phyloP scores from a whole-genome alignment of 2,888 invertebrate genomes.

The Tetramorium bicarinatum region DNA sequence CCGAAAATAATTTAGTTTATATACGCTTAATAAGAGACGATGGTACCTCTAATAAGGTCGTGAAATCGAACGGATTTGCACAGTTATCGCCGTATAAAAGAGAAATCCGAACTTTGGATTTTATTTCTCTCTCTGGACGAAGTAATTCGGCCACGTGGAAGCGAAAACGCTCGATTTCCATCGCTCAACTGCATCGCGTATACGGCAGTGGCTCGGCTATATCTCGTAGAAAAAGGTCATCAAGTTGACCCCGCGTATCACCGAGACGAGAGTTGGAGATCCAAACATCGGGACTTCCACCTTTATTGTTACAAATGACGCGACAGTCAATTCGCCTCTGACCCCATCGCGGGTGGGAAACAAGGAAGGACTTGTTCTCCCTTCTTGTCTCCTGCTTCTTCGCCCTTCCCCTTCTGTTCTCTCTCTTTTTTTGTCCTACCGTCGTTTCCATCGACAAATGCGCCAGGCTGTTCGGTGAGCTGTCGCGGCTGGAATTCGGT shows the following conservation, averaged over 20 bases:
- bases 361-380: constrained; percentile 66
- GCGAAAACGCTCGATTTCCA: constrained; percentile 60
- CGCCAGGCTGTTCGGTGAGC: constrained; percentile 75
- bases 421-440: constrained; percentile 21
- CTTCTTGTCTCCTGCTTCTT: constrained; percentile 30
- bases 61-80: constrained; percentile 46
- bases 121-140: background rate
- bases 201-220: constrained; percentile 57
- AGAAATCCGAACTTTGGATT: constrained; percentile 20
- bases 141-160: constrained; percentile 23
- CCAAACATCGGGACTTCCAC: constrained; percentile 74
- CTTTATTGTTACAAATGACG: constrained; percentile 81
- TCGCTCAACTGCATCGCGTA: constrained; percentile 57
- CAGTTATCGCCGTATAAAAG: constrained; percentile 16
- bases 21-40: background rate
- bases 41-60: constrained; percentile 20
- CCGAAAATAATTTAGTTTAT: constrained; percentile 14
- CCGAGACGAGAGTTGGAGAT: constrained; percentile 63
- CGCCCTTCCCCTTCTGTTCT: constrained; percentile 38
- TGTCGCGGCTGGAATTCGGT: constrained; percentile 77
- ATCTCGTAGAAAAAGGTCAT: constrained; percentile 59
- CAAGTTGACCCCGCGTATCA: constrained; percentile 66
- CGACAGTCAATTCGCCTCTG: constrained; percentile 75
- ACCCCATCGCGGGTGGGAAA: constrained; percentile 73
- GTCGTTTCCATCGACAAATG: constrained; percentile 74